These are phyloP conservation scores for Anoplius nigerrimus DNA, from an alignment of 2,888 invertebrate species.

Conservation along the genomic window DNA sequence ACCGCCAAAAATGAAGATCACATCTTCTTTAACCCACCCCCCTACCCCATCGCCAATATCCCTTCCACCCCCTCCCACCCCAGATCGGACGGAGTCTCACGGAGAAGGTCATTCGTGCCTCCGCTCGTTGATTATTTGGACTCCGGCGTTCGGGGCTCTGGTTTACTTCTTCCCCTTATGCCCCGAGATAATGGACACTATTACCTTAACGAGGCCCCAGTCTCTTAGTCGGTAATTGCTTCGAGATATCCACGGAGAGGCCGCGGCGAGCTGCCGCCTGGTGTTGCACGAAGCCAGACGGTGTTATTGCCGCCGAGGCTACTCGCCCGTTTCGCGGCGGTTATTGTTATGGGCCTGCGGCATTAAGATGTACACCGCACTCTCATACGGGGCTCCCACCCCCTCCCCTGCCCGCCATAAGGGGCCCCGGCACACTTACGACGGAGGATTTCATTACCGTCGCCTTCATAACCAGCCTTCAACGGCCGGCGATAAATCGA, in stretches of 20 bases:
- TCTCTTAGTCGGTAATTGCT: slow-evolving; percentile 73
- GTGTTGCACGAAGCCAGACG: slow-evolving; percentile 66
- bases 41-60: too few species aligned
- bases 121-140: slow-evolving; percentile 60
- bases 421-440: slow-evolving; percentile 45
- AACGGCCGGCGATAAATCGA: slow-evolving; percentile 65
- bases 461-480: slow-evolving; percentile 67
- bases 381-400: slow-evolving; percentile 59
- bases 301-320: slow-evolving; percentile 69
- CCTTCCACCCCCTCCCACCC: too few species aligned
- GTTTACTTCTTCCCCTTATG: slow-evolving; percentile 70
- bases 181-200: slow-evolving; percentile 72
- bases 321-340: slow-evolving; percentile 69
- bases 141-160: slow-evolving; percentile 60
- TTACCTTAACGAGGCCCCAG: slow-evolving; percentile 72
- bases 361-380: slow-evolving; percentile 72
- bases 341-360: slow-evolving; percentile 74
- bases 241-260: slow-evolving; percentile 68
- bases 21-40: too few species aligned
- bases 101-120: slow-evolving; percentile 4
- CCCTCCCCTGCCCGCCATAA: slow-evolving; percentile 39
- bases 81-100: not conserved
- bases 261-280: slow-evolving; percentile 53
- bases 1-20: too few species aligned
- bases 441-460: slow-evolving; percentile 68